Evolutionary conservation across 2,797 vertebrate genomes (phyloP).

Genomic region (Eulemur mongoz): DNA sequence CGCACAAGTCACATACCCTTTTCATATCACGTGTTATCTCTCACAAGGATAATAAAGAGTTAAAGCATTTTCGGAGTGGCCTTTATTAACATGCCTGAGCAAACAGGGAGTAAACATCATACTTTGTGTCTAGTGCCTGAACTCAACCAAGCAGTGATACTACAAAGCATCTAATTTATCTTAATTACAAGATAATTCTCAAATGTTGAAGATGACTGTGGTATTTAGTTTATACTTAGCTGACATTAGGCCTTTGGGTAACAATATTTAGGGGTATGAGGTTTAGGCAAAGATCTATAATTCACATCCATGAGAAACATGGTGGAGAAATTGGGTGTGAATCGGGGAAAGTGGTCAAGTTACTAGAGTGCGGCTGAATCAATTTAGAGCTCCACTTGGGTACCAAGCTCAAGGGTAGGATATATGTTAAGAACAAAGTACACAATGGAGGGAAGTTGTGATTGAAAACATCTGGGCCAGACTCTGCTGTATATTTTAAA

Average conservation of each 20-base stretch:
- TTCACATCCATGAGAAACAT: neutral
- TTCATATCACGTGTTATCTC: neutral
- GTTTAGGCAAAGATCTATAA: neutral
- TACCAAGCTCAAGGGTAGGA: too few species aligned
- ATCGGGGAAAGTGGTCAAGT: neutral
- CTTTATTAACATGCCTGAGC: neutral
- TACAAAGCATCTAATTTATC: neutral
- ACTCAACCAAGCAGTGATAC: neutral
- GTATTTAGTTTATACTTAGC: too few species aligned
- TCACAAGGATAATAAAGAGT: constrained; percentile 4
- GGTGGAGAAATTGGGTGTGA: neutral
- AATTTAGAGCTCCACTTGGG: neutral
- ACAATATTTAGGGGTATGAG: neutral
- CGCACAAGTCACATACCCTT: neutral
- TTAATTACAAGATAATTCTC: neutral
- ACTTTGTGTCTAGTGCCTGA: neutral
- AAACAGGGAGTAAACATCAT: too few species aligned
- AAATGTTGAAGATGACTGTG: neutral
- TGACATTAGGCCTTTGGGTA: neutral
- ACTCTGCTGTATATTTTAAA: neutral
- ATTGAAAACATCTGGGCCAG: neutral
- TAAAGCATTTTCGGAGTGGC: neutral
- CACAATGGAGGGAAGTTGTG: too few species aligned
- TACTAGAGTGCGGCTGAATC: neutral
- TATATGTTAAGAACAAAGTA: neutral